Base-by-base conservation (phyloP, 2,797 vertebrate species). In the Meda fulgida region DNA sequence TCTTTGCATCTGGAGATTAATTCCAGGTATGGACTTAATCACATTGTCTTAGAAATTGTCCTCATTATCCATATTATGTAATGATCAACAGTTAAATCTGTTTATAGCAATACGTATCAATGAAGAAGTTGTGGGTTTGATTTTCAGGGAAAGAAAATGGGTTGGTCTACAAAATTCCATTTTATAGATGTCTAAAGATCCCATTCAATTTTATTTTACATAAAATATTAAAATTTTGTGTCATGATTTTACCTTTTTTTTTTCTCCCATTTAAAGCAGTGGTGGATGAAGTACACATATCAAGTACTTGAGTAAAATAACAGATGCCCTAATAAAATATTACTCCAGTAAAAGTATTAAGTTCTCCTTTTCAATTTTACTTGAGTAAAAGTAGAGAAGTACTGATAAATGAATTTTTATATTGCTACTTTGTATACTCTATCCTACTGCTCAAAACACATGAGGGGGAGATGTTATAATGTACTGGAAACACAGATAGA, bases 1-100 rank as follows among this genome's bases (percentile, higher is more conserved):
- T 92, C 89, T 92, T 91, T 89, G 2, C 38, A 21, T 21, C 70
- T 26, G 13, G 8, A 13, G 26, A 73, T 63, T 23, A 73, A 73
- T 48, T 23, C 46, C 26, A 81, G 13, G n/a, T 23, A 72, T 29
- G 7, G 23, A 43, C 21, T 2, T 60, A 9, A 16, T 38, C 69
- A 63, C 1, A 43, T 75, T 13, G 2, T 55, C 9, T 73, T 11
- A 40, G 4, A 63, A 60, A 82, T 34, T 9, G 19, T 36, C 34
- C 2, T 80, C 29, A 13, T 69, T 67, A 67, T 67, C 3, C 10
- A 0, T 26, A 60, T 40, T 78, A 40, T 9, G 2, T 40, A 23
- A 43, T n/a, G 38, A 26, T 60, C 53, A n/a, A 53, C 63, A 36
- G 21, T 66, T 66, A 65, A 19, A 51, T 21, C 3, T 67, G 19